A percentile compares a stretch with the other conserved stretches of the same genome.
Evolutionary conservation across 2,888 invertebrate species (phyloP).

Genomic region (Hypomecis punctinalis): DNA sequence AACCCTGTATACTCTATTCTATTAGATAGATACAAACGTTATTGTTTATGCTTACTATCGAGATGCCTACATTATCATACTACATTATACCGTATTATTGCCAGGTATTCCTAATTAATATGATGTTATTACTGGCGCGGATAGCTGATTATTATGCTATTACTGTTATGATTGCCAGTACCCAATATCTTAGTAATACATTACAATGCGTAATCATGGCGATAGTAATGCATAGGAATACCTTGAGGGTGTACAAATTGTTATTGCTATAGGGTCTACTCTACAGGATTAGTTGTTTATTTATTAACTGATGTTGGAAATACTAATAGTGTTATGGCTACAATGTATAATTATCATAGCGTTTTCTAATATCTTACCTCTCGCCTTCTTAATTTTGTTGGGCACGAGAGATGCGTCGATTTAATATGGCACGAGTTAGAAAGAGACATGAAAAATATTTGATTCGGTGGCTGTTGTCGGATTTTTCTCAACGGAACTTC

Average conservation of each 20-base stretch:
- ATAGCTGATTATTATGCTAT: slow-evolving; percentile 25
- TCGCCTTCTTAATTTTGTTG: too few relatives aligned
- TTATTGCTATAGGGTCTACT: slow-evolving; percentile 1
- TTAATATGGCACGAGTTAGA: too few relatives aligned
- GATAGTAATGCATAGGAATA: slow-evolving; percentile 15
- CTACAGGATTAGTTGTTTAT: background rate
- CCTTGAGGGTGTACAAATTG: background rate
- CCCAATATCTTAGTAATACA: slow-evolving; percentile 5
- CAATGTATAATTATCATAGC: too few relatives aligned
- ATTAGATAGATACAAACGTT: too few relatives aligned
- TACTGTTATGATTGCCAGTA: slow-evolving; percentile 16
- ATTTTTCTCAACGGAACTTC: too few relatives aligned
- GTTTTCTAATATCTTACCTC: too few relatives aligned
- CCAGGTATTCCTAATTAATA: slow-evolving; percentile 21
- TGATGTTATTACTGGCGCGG: slow-evolving; percentile 22
- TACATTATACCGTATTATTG: slow-evolving; percentile 11
- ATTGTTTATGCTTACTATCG: slow-evolving; percentile 7
- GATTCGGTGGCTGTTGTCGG: too few relatives aligned
- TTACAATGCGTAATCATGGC: slow-evolving; percentile 12
- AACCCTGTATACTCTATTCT: too few relatives aligned
- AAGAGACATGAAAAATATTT: too few relatives aligned
- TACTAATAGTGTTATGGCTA: too few relatives aligned
- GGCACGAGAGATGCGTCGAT: too few relatives aligned
- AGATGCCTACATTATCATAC: slow-evolving; percentile 9
- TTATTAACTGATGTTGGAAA: background rate